phyloP scores from a whole-genome alignment of 2,888 invertebrate genomes.

The Mythimna ferrago region DNA sequence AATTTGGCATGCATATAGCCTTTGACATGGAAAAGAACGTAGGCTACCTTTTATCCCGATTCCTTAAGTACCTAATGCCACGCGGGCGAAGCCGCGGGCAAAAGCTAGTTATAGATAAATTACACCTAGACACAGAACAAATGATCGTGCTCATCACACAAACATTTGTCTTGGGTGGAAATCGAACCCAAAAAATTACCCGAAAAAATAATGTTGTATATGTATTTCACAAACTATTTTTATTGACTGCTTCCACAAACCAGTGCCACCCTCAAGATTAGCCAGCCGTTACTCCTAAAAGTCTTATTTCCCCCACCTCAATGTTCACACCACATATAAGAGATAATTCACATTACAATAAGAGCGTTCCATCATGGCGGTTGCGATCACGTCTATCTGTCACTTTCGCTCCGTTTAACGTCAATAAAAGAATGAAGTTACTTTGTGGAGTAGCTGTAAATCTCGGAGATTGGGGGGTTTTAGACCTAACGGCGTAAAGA shows the following conservation, averaged over 20 bases:
- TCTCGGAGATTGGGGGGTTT: conserved; percentile 58
- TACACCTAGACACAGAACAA: too few species aligned
- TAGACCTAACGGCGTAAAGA: conserved; percentile 17
- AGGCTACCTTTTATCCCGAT: too few species aligned
- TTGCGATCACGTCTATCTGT: conserved; percentile 73
- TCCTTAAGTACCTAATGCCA: too few species aligned
- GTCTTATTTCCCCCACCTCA: conserved; percentile 40
- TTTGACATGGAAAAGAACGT: too few species aligned
- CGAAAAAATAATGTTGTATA: too few species aligned
- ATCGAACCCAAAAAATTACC: too few species aligned
- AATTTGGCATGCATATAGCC: too few species aligned
- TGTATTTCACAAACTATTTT: not conserved
- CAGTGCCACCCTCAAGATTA: conserved; percentile 14
- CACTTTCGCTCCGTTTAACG: conserved; percentile 77
- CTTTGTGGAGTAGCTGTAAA: conserved; percentile 72
- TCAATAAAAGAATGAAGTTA: conserved; percentile 77
- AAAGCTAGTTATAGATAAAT: too few species aligned
- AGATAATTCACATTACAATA: conserved; percentile 59
- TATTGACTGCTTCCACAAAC: conserved; percentile 14
- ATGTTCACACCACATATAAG: conserved; percentile 45
- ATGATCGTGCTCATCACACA: too few species aligned
- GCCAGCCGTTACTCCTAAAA: conserved; percentile 5
- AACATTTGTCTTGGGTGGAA: too few species aligned
- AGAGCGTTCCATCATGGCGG: conserved; percentile 47
- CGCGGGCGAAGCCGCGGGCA: too few species aligned